A percentile compares a stretch with the other conserved stretches of the same genome.
phyloP scores from a whole-genome alignment of 2,888 invertebrate genomes.

The Luperina testacea region DNA sequence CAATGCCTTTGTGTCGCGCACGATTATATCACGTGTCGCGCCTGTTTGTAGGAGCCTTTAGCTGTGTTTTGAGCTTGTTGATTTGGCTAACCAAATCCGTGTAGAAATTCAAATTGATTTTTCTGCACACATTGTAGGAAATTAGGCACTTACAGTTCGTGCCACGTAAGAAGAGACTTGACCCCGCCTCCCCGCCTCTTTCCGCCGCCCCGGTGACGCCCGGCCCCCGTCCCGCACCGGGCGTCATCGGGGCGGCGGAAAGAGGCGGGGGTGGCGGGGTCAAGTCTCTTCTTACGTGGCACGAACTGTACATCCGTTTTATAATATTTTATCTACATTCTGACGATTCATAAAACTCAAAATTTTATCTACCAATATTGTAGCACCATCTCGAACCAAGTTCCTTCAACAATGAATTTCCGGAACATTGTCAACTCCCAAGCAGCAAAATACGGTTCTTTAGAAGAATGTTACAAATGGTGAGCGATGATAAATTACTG shows the following conservation, averaged over 20 bases:
- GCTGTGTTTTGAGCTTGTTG: too few species aligned
- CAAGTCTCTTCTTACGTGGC: too few species aligned
- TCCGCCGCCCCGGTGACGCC: too few species aligned
- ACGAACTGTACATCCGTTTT: neutral
- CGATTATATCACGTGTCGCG: too few species aligned
- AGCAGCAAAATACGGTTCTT: slow-evolving; percentile 33
- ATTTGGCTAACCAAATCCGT: too few species aligned
- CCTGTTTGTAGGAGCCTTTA: too few species aligned
- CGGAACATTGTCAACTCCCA: slow-evolving; percentile 26
- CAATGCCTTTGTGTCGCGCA: too few species aligned
- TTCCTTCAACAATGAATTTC: slow-evolving; percentile 40
- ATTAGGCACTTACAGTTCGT: neutral
- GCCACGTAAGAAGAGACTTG: too few species aligned
- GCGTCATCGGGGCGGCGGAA: too few species aligned
- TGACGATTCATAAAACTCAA: neutral
- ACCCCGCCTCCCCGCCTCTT: too few species aligned
- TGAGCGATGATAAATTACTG: slow-evolving; percentile 41
- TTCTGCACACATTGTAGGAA: neutral
- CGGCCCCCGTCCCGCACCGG: too few species aligned
- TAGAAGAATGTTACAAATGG: slow-evolving; percentile 28
- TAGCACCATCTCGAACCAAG: slow-evolving; percentile 4
- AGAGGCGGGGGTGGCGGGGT: too few species aligned
- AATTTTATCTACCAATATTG: slow-evolving; percentile 20
- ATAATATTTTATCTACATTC: neutral
- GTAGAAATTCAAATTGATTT: neutral